Conservation (phyloP, 2,888 invertebrate species). For the Chironomus riparius region DNA sequence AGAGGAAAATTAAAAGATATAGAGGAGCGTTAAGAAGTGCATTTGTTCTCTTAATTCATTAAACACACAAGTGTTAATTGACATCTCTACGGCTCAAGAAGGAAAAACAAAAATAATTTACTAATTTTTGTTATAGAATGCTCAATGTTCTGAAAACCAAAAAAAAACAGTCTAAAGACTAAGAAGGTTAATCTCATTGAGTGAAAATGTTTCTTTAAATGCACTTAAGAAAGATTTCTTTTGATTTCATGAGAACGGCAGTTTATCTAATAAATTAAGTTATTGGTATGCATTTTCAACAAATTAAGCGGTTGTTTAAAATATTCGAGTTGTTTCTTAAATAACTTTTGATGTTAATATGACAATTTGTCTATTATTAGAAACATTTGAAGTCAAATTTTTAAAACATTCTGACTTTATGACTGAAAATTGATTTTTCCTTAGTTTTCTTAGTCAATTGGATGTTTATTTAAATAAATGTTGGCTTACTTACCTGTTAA, state of each 20-base stretch:
- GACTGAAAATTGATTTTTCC: too few species aligned
- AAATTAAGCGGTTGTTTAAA: background rate
- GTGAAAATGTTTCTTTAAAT: background rate
- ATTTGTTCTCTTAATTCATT: constrained; percentile 24
- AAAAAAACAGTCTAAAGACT: background rate
- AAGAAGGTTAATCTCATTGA: background rate
- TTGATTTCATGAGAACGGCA: background rate
- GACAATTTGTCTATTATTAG: too few species aligned
- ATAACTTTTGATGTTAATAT: too few species aligned
- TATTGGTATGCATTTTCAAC: background rate
- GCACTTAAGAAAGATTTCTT: constrained; percentile 6
- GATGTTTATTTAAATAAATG: too few species aligned
- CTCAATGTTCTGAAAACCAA: too few species aligned
- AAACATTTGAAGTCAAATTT: too few species aligned
- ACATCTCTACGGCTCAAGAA: constrained; percentile 7
- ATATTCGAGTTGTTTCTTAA: background rate
- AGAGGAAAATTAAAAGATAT: too few species aligned
- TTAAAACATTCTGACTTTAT: too few species aligned
- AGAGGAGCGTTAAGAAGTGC: background rate
- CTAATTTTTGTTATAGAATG: constrained; percentile 1
- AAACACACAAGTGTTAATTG: constrained; percentile 25
- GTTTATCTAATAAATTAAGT: background rate
- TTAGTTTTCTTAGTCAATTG: too few species aligned
- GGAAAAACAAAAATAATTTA: background rate
- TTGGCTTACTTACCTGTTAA: too few species aligned